phyloP scores from a whole-genome alignment of 1,140 invertebrate species.

The Oryctes rhinoceros region DNA sequence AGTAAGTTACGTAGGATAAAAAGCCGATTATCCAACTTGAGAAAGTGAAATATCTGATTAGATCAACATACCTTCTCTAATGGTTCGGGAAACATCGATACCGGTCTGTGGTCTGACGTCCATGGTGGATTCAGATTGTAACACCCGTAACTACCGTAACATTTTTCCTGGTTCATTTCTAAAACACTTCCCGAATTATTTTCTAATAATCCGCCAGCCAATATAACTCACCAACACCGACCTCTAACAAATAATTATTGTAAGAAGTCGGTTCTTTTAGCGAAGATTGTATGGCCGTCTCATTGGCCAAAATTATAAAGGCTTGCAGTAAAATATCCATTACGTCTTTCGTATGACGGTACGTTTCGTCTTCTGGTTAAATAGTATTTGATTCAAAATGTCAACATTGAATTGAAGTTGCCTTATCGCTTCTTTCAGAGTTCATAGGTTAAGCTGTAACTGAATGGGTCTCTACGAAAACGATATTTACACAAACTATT shows the following conservation, averaged over 20 bases:
- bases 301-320: slow-evolving; percentile 55
- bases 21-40: too few relatives aligned
- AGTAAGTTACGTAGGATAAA: too few relatives aligned
- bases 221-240: slow-evolving; percentile 56
- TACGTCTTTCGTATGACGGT: background rate
- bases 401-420: slow-evolving; percentile 9
- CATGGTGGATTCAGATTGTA: slow-evolving; percentile 84
- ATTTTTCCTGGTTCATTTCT: slow-evolving; percentile 65
- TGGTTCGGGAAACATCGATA: slow-evolving; percentile 78
- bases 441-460: slow-evolving; percentile 26
- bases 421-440: slow-evolving; percentile 25
- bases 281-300: slow-evolving; percentile 57
- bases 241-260: slow-evolving; percentile 57
- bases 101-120: slow-evolving; percentile 77
- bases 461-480: slow-evolving; percentile 14
- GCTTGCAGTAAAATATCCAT: slow-evolving; percentile 47
- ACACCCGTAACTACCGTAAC: slow-evolving; percentile 83
- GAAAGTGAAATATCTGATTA: background rate
- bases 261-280: slow-evolving; percentile 48
- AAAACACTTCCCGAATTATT: slow-evolving; percentile 13
- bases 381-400: background rate
- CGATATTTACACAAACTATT: background rate
- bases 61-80: slow-evolving; percentile 63
- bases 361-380: background rate
- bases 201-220: slow-evolving; percentile 18